A percentile compares a stretch with the other conserved stretches of the same genome.
Conservation (phyloP, 2,797 vertebrate species). For the Lophius americanus region DNA sequence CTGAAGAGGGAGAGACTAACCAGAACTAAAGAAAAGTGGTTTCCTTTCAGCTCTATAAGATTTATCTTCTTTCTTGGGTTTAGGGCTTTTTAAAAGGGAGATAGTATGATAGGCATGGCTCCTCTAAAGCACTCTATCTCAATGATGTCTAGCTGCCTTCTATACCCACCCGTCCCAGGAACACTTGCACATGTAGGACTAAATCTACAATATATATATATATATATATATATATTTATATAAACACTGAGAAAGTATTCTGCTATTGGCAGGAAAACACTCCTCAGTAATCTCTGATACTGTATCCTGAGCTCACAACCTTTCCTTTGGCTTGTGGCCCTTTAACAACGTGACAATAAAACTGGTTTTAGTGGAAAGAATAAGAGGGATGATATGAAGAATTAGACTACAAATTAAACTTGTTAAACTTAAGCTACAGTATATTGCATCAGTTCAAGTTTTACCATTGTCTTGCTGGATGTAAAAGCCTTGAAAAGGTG, state of each 20-base stretch:
- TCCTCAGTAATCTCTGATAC: slow-evolving; percentile 33
- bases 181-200: slow-evolving; percentile 33
- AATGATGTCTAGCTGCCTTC: slow-evolving; percentile 34
- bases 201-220: slow-evolving; percentile 16
- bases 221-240: too few species aligned
- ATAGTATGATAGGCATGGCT: slow-evolving; percentile 40
- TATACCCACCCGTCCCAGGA: slow-evolving; percentile 7
- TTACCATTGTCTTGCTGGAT: slow-evolving; percentile 88
- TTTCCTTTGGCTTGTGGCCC: slow-evolving; percentile 36
- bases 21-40: slow-evolving; percentile 21
- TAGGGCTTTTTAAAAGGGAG: slow-evolving; percentile 40
- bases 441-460: slow-evolving; percentile 37
- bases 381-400: slow-evolving; percentile 34
- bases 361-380: slow-evolving; percentile 40
- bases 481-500: slow-evolving; percentile 81
- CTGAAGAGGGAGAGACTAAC: slow-evolving; percentile 42
- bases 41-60: slow-evolving; percentile 29
- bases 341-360: slow-evolving; percentile 39
- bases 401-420: slow-evolving; percentile 10
- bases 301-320: slow-evolving; percentile 26
- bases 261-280: slow-evolving; percentile 42
- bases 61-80: slow-evolving; percentile 40
- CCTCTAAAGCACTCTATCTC: slow-evolving; percentile 38
- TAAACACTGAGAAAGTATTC: slow-evolving; percentile 39
- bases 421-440: slow-evolving; percentile 33